Base-by-base conservation (phyloP, 2,113 vertebrate species). In the Misgurnus anguillicaudatus region DNA sequence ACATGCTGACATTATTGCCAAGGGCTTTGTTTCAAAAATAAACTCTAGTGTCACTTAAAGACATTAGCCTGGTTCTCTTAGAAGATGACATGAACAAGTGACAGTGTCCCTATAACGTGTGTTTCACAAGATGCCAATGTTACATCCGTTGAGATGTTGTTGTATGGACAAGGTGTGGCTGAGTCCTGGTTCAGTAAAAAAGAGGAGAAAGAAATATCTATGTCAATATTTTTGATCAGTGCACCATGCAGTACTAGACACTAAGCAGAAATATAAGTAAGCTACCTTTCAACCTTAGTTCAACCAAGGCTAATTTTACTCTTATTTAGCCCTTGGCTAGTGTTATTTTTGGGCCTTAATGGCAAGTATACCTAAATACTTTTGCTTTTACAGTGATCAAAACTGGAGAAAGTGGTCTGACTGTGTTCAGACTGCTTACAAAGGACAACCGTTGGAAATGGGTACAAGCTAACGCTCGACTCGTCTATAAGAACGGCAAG, bases 401-500 rank as follows among this genome's bases (percentile, higher is more conserved):
- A 72, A 90, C 87, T 0, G 89, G 89, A 6, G 89, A 90, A 73
- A 89, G 87, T 6, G 89, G 89, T 3, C 79, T 90, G 69, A 89
- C 89, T 2, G 83, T 90, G 14, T 90, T 90, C 71, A 78, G 89
- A 74, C 82, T 90, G 13, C 86, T 90, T 21, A 88, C 89, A 31
- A 90, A 90, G 68, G 82, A 88, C 6, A 88, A 88, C 75, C 78
- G 62, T 38, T 90, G 89, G 89, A 86, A 85, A 47, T 90, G 89
- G 89, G 89, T 90, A 5, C 89, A 90, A 66, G 83, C 88, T 72
- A 90, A 89, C 1, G 88, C 88, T 21, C 82, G 88, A 58, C 86
- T 90, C 10, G 85, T 89, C 21, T 90, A 88, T 62, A 90, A 90
- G 80, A 84, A 85, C 16, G 85, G 86, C 45, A 86, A 82, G 65